Conservation (phyloP, 2,113 vertebrate genomes). For the Octodon degus region DNA sequence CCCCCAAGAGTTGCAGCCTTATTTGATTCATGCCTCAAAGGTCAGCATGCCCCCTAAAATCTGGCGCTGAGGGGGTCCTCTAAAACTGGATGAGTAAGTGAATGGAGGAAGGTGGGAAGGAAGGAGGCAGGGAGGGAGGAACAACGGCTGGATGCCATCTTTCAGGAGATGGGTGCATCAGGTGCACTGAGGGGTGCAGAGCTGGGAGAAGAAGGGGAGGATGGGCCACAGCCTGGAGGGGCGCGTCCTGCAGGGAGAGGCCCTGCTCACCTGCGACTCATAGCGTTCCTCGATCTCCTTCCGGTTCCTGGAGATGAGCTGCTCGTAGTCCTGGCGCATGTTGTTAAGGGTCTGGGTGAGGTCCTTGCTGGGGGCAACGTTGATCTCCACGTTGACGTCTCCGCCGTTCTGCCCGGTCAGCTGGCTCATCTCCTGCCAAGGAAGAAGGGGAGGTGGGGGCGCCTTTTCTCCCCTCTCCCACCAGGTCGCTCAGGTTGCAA, state of each 20-base stretch:
- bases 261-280: conserved; percentile 89
- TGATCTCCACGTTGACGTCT: conserved; percentile 87
- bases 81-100: background rate
- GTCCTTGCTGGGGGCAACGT: conserved; percentile 84
- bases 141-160: background rate
- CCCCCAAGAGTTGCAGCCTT: background rate
- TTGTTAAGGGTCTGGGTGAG: conserved; percentile 85
- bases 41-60: background rate
- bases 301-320: conserved; percentile 89
- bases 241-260: rapidly evolving
- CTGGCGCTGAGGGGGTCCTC: background rate
- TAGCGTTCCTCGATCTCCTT: conserved; percentile 91
- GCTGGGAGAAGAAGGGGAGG: background rate
- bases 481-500: background rate
- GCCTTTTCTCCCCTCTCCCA: background rate
- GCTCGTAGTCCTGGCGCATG: conserved; percentile 90
- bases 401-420: conserved; percentile 82
- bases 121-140: background rate
- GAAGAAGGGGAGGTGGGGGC: background rate
- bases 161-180: background rate
- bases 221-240: background rate
- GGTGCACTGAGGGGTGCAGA: background rate
- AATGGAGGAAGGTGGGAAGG: background rate
- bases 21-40: background rate
- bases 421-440: conserved; percentile 84